These are phyloP conservation scores for Crypturellus undulatus DNA, from an alignment of 2,113 vertebrate species.

Conservation along the genomic window DNA sequence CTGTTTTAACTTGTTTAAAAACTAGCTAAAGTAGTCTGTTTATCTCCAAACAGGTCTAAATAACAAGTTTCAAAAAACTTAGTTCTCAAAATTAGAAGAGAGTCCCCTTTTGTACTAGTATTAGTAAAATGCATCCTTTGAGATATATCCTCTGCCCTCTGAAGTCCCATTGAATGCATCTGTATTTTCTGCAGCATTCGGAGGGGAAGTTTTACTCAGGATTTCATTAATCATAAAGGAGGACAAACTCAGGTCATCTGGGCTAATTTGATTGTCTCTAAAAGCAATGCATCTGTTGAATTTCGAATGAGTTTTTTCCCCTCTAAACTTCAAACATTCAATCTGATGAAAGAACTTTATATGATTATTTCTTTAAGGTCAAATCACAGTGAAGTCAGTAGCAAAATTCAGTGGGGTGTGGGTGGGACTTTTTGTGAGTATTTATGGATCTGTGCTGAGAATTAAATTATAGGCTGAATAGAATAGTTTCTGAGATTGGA, in stretches of 20 bases:
- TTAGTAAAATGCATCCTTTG: neutral
- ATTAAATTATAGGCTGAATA: neutral
- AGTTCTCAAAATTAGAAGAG: neutral
- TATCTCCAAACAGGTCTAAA: neutral
- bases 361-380: neutral
- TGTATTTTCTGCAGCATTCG: neutral
- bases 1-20: neutral
- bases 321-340: neutral
- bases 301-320: neutral
- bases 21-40: neutral
- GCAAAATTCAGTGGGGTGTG: neutral
- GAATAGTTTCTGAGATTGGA: neutral
- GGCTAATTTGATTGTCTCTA: neutral
- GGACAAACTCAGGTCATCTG: neutral
- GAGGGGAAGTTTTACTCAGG: neutral
- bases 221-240: constrained; percentile 19
- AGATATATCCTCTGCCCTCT: neutral
- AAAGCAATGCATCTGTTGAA: neutral
- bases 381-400: neutral
- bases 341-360: neutral
- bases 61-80: neutral
- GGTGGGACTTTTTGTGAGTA: neutral
- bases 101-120: neutral
- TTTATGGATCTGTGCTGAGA: neutral
- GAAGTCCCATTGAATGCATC: neutral